Evolutionary conservation across 2,888 invertebrate species (phyloP).

Genomic region (Caprella mutica): DNA sequence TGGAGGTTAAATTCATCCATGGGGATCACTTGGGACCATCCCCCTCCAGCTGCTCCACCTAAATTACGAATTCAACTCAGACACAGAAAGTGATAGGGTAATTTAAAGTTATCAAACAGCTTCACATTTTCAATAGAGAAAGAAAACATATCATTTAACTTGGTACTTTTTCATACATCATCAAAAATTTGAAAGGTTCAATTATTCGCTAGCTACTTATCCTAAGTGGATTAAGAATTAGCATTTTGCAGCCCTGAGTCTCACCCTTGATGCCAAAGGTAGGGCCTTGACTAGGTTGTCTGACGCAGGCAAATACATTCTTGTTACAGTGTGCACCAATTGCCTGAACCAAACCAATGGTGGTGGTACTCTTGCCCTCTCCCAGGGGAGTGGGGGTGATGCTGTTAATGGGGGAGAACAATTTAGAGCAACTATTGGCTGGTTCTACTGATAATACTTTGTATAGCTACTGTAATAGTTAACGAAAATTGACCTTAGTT

Average conservation of each 20-base stretch:
- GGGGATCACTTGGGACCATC: constrained; percentile 86
- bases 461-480: too few relatives aligned
- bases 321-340: constrained; percentile 67
- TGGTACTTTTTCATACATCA: too few relatives aligned
- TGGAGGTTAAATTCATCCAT: constrained; percentile 99
- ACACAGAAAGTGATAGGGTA: not conserved
- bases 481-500: too few relatives aligned
- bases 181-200: too few relatives aligned
- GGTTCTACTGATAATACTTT: too few relatives aligned
- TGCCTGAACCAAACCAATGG: constrained; percentile 85
- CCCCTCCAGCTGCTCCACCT: constrained; percentile 96
- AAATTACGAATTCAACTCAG: not conserved
- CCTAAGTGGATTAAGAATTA: too few relatives aligned
- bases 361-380: constrained; percentile 95
- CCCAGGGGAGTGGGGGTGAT: constrained; percentile 98
- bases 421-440: too few relatives aligned
- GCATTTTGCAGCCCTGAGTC: too few relatives aligned
- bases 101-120: too few relatives aligned
- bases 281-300: constrained; percentile 97
- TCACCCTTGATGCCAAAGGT: constrained; percentile 91
- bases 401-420: constrained; percentile 49
- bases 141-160: too few relatives aligned
- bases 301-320: constrained; percentile 84
- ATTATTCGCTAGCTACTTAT: too few relatives aligned
- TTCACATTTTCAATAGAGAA: too few relatives aligned